Conservation (phyloP, 2,888 invertebrate species). For the Epinotia bilunana region DNA sequence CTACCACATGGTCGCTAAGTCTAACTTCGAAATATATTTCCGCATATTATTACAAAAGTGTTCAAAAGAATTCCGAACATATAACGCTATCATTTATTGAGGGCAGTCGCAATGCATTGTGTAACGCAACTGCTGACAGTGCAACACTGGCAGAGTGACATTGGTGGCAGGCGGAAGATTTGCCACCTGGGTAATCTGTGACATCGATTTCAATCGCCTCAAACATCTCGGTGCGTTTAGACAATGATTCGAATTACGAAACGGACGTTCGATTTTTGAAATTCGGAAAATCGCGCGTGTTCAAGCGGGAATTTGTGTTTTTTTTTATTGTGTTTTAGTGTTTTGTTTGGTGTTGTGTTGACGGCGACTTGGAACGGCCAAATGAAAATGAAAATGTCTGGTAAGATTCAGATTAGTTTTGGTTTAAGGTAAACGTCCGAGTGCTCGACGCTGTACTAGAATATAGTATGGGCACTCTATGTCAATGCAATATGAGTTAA, state of each 20-base stretch:
- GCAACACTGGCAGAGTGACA: slow-evolving; percentile 56
- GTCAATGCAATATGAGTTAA: no score
- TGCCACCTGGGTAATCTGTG: slow-evolving; percentile 57
- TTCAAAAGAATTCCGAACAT: slow-evolving; percentile 37
- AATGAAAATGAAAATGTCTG: slow-evolving; percentile 59
- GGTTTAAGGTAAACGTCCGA: no score
- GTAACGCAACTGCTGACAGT: slow-evolving; percentile 55
- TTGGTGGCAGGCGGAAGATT: slow-evolving; percentile 62
- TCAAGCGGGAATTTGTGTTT: neutral
- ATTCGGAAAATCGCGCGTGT: slow-evolving; percentile 38
- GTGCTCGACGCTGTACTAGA: no score
- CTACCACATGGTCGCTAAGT: neutral
- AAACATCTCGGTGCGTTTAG: slow-evolving; percentile 39
- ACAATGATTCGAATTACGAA: slow-evolving; percentile 38
- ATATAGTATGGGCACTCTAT: no score
- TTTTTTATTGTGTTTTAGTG: slow-evolving; percentile 20
- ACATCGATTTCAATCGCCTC: slow-evolving; percentile 34
- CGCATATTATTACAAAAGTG: slow-evolving; percentile 41
- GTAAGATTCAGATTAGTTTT: slow-evolving; percentile 47
- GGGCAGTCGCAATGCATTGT: slow-evolving; percentile 39
- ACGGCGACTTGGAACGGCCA: slow-evolving; percentile 29
- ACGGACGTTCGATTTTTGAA: slow-evolving; percentile 43
- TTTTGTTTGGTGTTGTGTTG: slow-evolving; percentile 35
- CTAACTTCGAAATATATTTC: slow-evolving; percentile 32
- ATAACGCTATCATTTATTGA: slow-evolving; percentile 44